Conservation (phyloP, 2,888 invertebrate species). For the Deilephila elpenor region DNA sequence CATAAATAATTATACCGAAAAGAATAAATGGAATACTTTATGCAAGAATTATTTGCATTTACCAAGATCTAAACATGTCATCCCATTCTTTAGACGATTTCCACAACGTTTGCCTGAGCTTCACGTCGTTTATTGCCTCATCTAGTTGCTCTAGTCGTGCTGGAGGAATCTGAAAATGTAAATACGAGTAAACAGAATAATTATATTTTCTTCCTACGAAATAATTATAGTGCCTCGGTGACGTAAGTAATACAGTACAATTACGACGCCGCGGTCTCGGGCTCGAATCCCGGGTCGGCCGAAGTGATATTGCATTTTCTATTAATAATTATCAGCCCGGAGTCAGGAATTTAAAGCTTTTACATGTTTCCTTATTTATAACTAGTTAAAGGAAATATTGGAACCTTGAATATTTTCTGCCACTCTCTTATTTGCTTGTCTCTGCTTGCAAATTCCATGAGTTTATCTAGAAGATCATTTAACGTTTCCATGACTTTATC, state of each 20-base stretch:
- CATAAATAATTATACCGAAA: too few species aligned
- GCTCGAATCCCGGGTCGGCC: too few species aligned
- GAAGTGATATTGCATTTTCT: too few species aligned
- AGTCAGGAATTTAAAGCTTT: too few species aligned
- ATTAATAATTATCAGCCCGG: too few species aligned
- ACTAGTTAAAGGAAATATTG: neutral
- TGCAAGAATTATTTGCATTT: slow-evolving; percentile 27
- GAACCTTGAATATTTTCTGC: slow-evolving; percentile 93
- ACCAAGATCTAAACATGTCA: slow-evolving; percentile 87
- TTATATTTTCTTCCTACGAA: neutral
- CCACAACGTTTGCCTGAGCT: slow-evolving; percentile 92
- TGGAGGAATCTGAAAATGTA: slow-evolving; percentile 87
- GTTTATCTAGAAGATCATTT: slow-evolving; percentile 85
- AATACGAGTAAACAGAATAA: neutral
- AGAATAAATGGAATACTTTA: too few species aligned
- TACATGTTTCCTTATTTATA: too few species aligned
- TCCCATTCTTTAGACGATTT: slow-evolving; percentile 91
- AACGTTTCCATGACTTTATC: slow-evolving; percentile 87
- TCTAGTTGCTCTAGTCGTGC: slow-evolving; percentile 92
- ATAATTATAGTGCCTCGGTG: too few species aligned
- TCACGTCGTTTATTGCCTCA: slow-evolving; percentile 91
- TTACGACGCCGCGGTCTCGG: too few species aligned
- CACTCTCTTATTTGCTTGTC: slow-evolving; percentile 91
- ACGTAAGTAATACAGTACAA: too few species aligned
- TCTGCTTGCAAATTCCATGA: slow-evolving; percentile 86